Evolutionary conservation across 2,888 invertebrate species (phyloP).

Genomic region (Nebria brevicollis): DNA sequence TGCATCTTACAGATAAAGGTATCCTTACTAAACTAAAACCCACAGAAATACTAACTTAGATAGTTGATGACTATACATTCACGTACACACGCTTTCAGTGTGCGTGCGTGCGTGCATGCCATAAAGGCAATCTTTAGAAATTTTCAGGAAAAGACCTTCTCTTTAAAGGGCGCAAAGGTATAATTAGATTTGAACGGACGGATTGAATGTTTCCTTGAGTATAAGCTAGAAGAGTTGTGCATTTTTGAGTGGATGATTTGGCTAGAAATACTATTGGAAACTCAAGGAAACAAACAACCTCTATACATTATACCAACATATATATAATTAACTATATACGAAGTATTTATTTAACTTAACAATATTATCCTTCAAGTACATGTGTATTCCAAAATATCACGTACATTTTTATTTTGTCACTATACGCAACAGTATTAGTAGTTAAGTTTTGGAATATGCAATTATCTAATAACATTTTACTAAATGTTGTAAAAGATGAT

Average conservation of each 20-base stretch:
- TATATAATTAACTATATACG: no score
- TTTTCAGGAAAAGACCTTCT: not conserved
- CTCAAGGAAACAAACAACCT: not conserved
- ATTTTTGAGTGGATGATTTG: not conserved
- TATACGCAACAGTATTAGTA: no score
- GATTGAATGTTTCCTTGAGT: not conserved
- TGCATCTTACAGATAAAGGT: conserved; percentile 70
- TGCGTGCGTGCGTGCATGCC: conserved; percentile 1
- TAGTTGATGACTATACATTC: conserved; percentile 16
- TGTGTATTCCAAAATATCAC: no score
- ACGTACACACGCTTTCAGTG: conserved; percentile 1
- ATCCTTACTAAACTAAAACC: conserved; percentile 49
- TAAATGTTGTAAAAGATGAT: not conserved
- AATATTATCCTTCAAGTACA: no score
- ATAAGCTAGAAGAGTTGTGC: not conserved
- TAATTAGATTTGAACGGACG: not conserved
- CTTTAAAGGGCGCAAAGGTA: not conserved
- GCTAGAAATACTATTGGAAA: not conserved
- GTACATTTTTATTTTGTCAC: no score
- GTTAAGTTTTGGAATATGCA: no score
- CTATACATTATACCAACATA: not conserved
- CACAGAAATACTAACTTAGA: not conserved
- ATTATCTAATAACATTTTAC: no score
- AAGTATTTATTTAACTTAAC: no score
- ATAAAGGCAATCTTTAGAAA: not conserved